These are phyloP conservation scores for Chiloscyllium plagiosum DNA, from an alignment of 2,113 vertebrate genomes.

Conservation along the genomic window DNA sequence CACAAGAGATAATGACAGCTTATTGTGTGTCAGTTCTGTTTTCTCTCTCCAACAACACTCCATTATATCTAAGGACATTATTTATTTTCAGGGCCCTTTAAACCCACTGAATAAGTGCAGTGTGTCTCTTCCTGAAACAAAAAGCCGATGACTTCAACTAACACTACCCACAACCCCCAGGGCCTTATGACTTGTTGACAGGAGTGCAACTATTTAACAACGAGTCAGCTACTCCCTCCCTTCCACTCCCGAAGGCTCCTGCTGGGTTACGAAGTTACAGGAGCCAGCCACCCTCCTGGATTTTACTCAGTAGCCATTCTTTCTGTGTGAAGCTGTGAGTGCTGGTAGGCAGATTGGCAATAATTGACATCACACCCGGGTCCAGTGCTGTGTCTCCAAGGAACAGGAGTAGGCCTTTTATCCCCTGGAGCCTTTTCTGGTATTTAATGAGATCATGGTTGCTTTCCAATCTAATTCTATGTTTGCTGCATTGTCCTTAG, in stretches of 20 bases:
- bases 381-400: neutral
- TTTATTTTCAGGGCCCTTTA: neutral
- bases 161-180: neutral
- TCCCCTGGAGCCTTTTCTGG: neutral
- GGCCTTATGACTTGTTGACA: constrained; percentile 3
- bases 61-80: neutral
- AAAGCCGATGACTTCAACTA: neutral
- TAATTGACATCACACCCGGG: neutral
- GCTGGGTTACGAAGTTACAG: neutral
- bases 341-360: neutral
- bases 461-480: neutral
- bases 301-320: neutral
- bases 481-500: neutral
- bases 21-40: neutral
- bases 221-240: neutral
- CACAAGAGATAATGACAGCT: constrained; percentile 17
- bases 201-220: neutral
- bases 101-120: neutral
- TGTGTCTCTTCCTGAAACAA: neutral
- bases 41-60: constrained; percentile 18
- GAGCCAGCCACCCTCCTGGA: neutral
- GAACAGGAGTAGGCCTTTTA: neutral
- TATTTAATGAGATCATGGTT: neutral
- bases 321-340: neutral
- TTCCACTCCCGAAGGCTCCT: neutral